phyloP scores from a whole-genome alignment of 2,113 vertebrate species.

The Siniperca knerii region DNA sequence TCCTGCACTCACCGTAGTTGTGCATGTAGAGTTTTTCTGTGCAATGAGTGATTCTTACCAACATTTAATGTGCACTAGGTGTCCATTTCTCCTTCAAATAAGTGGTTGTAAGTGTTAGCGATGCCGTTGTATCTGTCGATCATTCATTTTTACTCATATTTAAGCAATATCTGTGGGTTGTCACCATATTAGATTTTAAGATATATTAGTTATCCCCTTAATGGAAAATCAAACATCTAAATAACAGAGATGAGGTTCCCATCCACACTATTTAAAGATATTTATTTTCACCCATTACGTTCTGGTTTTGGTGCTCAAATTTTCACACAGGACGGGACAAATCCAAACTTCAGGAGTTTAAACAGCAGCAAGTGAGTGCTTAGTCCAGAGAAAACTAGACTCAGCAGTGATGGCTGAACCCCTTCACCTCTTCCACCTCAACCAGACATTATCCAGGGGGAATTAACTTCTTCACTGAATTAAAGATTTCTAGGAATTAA shows the following conservation, averaged over 20 bases:
- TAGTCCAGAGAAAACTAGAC: not conserved
- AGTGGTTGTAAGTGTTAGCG: no score
- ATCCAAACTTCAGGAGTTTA: not conserved
- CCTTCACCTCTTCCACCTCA: constrained; percentile 6
- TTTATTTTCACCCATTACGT: not conserved
- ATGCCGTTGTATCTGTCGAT: not conserved
- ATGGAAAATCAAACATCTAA: not conserved
- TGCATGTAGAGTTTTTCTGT: no score
- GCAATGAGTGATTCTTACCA: no score
- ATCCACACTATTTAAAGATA: not conserved
- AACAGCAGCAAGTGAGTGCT: not conserved
- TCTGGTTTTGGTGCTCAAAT: not conserved
- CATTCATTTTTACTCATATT: not conserved
- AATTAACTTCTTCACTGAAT: not conserved
- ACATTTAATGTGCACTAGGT: no score
- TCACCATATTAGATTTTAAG: not conserved
- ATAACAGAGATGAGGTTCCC: not conserved
- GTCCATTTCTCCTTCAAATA: no score
- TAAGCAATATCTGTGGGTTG: not conserved
- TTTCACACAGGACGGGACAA: not conserved
- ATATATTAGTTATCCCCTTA: not conserved
- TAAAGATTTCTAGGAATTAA: not conserved
- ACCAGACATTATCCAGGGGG: not conserved
- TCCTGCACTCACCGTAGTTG: no score
- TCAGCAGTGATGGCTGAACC: not conserved